Evolutionary conservation across 2,888 invertebrate species (phyloP), one percentile per base, ranked within the genome.

Genomic region (Megaustenia siamemsis): DNA sequence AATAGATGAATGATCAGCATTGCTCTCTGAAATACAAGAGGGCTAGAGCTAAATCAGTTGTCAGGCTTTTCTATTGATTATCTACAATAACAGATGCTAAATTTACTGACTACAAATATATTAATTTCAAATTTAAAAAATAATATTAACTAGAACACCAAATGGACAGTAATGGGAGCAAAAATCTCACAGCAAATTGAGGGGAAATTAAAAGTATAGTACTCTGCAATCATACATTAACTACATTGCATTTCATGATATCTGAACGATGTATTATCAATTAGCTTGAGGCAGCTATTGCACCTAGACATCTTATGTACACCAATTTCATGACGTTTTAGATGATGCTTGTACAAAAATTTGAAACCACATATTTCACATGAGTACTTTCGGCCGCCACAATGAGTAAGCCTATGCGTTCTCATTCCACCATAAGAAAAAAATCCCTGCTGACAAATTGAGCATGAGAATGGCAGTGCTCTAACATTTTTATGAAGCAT

Each of bases 261-360:
- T 24, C 24, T 38, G n/a, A 79, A 49, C 21, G 2, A 5, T n/a
- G 63, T 32, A 28, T 24, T 69, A 35, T 82, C 60, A 56, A 82
- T n/a, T 38, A 82, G 43, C 5, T 73, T 53, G n/a, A 28, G 32
- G 49, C 82, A 83, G 0, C 35, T 76, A 43, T 21, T 45, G 43
- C 82, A 83, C n/a, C 49, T 35, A 15, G 38, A 66, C 49, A 83
- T 66, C 69, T 84, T 84, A 40, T 87, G 87, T 24, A 87, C 85
- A 18, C 83, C 69, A 40, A 78, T 68, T 83, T 85, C 82, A 69
- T 87, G 87, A 18, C 87, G 69, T n/a, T 86, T 86, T 45, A 87
- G 73, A 63, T 87, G 87, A 81, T 87, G 87, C 35, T 87, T 87
- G 78, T 87, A 86, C 0, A 86, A 69, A 71, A 87, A 87, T 56